A percentile compares a stretch with the other conserved stretches of the same genome.
phyloP scores from a whole-genome alignment of 1,140 invertebrate genomes.

The Drosophila santomea region DNA sequence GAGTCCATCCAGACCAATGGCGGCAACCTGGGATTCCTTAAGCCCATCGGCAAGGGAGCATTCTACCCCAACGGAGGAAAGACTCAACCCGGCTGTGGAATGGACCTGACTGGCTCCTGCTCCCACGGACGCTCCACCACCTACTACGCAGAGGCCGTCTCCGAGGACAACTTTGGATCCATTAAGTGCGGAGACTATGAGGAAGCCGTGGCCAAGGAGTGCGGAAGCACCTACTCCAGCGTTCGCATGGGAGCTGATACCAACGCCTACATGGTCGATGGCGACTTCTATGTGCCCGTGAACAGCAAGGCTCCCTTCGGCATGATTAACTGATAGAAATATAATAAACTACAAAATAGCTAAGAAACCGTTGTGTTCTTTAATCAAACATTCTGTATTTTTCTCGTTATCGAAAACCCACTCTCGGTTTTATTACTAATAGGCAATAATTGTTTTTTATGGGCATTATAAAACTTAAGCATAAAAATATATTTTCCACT shows the following conservation, averaged over 20 bases:
- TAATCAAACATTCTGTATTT: no score
- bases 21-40: slow-evolving; percentile 85
- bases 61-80: slow-evolving; percentile 86
- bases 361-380: no score
- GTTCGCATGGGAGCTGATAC: slow-evolving; percentile 84
- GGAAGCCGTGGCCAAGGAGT: slow-evolving; percentile 44
- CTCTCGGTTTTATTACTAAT: no score
- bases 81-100: slow-evolving; percentile 86
- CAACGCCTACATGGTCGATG: slow-evolving; percentile 75
- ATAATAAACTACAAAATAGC: no score
- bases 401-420: no score
- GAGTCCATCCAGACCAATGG: slow-evolving; percentile 87
- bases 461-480: no score
- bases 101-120: slow-evolving; percentile 83
- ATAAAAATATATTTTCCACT: no score
- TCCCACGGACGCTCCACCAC: slow-evolving; percentile 85
- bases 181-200: slow-evolving; percentile 63
- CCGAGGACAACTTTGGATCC: slow-evolving; percentile 58
- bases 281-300: slow-evolving; percentile 64
- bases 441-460: no score
- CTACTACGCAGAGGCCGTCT: slow-evolving; percentile 86
- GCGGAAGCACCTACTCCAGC: slow-evolving; percentile 62
- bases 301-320: slow-evolving; percentile 79
- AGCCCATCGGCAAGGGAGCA: slow-evolving; percentile 85
- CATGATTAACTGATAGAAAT: slow-evolving; percentile 55